A percentile compares a stretch with the other conserved stretches of the same genome.
These are phyloP conservation scores for Hoplias malabaricus DNA, from an alignment of 2,113 vertebrate species.

Conservation along the genomic window DNA sequence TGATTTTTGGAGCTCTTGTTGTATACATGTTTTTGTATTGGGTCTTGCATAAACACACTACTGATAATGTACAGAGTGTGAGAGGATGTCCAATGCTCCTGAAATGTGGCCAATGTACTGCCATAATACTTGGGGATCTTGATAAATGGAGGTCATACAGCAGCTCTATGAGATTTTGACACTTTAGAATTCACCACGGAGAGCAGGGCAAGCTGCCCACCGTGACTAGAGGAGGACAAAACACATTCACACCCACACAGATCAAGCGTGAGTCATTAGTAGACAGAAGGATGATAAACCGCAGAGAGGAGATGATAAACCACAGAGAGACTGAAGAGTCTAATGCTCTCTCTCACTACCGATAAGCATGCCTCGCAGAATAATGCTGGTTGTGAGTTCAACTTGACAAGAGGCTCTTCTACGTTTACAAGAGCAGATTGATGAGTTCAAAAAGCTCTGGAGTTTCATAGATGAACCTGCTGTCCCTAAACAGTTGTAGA, in stretches of 20 bases:
- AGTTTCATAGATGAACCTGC: background rate
- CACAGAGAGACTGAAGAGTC: background rate
- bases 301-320: background rate
- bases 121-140: background rate
- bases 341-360: background rate
- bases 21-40: too few relatives aligned
- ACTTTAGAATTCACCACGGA: background rate
- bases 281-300: background rate
- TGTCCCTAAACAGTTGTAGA: background rate
- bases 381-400: background rate
- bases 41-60: background rate
- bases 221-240: background rate
- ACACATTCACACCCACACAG: background rate
- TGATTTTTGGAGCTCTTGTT: too few relatives aligned
- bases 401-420: background rate
- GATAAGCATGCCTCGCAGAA: background rate
- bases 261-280: background rate
- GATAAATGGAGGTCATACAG: constrained; percentile 1
- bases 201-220: constrained; percentile 8
- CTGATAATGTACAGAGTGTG: background rate
- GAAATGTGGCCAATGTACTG: background rate
- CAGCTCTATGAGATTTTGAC: background rate
- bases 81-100: background rate
- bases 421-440: background rate
- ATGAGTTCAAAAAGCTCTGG: background rate